phyloP scores from a whole-genome alignment of 2,113 vertebrate species.

The Sturnira hondurensis region DNA sequence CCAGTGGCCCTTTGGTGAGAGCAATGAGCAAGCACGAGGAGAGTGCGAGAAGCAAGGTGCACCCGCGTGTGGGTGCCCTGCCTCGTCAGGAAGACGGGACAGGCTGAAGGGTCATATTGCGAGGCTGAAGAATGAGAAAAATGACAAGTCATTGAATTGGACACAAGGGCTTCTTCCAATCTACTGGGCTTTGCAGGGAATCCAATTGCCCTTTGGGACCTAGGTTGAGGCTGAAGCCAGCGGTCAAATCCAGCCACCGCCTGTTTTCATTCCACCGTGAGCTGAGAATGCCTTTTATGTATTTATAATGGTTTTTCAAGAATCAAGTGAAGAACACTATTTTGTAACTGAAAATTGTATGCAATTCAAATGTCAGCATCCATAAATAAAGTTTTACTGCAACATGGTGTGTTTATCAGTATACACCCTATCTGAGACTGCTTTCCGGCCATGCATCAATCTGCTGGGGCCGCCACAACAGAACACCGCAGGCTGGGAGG shows the following conservation, averaged over 20 bases:
- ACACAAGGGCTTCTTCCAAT: no score
- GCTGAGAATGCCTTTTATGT: background rate
- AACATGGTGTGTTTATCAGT: background rate
- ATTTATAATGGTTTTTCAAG: background rate
- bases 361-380: background rate
- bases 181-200: background rate
- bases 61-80: fast-evolving
- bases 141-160: background rate
- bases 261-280: background rate
- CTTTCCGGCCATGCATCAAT: background rate
- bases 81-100: background rate
- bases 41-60: background rate
- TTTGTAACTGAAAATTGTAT: background rate
- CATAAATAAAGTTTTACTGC: background rate
- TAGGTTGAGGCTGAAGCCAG: fast-evolving
- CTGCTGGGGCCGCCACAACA: background rate
- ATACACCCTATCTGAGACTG: background rate
- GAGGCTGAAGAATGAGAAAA: background rate
- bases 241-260: background rate
- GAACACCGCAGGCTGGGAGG: background rate
- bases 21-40: background rate
- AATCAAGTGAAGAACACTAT: background rate
- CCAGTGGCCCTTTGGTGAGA: background rate
- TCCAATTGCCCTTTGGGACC: background rate
- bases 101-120: background rate